Evolutionary conservation across 2,113 vertebrate species (phyloP), one percentile per base, ranked within the genome.

Genomic region (Tapirus terrestris): DNA sequence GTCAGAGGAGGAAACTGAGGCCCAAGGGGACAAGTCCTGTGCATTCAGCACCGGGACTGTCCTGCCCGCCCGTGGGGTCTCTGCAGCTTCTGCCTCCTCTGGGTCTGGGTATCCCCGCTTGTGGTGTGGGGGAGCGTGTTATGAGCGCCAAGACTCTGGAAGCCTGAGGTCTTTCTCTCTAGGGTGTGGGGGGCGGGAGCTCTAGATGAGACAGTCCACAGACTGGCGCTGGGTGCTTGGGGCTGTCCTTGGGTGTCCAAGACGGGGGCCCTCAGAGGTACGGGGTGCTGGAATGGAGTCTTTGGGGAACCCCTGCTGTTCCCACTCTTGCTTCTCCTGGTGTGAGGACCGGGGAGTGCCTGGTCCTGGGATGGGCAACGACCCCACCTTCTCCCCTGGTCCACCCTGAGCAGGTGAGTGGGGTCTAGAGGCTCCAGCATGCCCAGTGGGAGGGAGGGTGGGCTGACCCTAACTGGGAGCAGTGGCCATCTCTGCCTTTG

Each of bases 231-330:
- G 23, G 21, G 10, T 0, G 1, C 9, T 8, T 39, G 39, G 11
- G 45, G n/a, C 13, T 86, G n/a, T 21, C 58, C 39, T 43, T 39
- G 0, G 2, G 20, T 27, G 1, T 25, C 25, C 3, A 0, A 18
- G 27, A 67, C 3, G 1, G 29, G 13, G 60, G 12, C 48, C 11
- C 5, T 21, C 0, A 1, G 56, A 65, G 51, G 56, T 20, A 14
- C 1, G 48, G 16, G 43, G 58, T 53, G 51, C 18, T 0, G 20
- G 8, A 13, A 10, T 48, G 73, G 23, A 48, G 48, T 48, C 48
- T 48, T 8, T 48, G 18, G 61, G 70, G 67, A 7, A 7, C 12
- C 25, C 8, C 11, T 18, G 31, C 7, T n/a, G 3, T 39, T 48
- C 48, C 29, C 8, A 7, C 14, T 27, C n/a, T 27, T 67, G 58